Evolutionary conservation across 1,140 invertebrate genomes (phyloP).

Genomic region (Macrosteles quadrilineatus): DNA sequence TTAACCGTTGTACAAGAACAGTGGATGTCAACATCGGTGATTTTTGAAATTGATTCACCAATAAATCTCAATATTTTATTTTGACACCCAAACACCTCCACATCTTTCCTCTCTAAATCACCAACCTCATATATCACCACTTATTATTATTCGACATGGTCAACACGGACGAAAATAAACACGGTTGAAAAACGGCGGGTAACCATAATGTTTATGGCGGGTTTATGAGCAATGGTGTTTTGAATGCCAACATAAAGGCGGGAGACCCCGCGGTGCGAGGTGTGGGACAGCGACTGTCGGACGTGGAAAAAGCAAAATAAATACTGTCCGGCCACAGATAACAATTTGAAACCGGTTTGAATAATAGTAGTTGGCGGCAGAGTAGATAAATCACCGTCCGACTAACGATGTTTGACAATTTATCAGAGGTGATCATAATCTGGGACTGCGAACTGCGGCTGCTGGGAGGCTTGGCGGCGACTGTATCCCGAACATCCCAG

Average conservation of each 20-base stretch:
- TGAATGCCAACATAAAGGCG: background rate
- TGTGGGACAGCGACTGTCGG: background rate
- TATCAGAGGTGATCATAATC: slow-evolving; percentile 20
- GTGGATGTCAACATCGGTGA: too few relatives aligned
- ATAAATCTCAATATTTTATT: too few relatives aligned
- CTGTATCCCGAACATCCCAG: too few relatives aligned
- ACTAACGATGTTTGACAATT: slow-evolving; percentile 23
- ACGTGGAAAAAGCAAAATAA: slow-evolving; percentile 20
- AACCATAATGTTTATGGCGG: background rate
- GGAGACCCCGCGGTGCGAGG: background rate
- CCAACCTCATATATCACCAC: too few relatives aligned
- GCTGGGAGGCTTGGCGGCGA: too few relatives aligned
- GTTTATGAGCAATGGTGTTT: slow-evolving; percentile 1
- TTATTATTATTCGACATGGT: too few relatives aligned
- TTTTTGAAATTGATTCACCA: too few relatives aligned
- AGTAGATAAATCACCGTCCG: background rate
- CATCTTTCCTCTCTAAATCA: too few relatives aligned
- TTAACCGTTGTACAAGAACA: too few relatives aligned
- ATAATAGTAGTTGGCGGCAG: slow-evolving; percentile 8
- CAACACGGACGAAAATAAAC: too few relatives aligned
- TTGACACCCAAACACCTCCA: too few relatives aligned
- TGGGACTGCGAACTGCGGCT: background rate
- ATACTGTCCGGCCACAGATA: slow-evolving; percentile 9
- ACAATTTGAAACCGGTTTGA: slow-evolving; percentile 20
- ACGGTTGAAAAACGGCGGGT: too few relatives aligned